These are phyloP conservation scores for Ambastaia sidthimunki DNA, from an alignment of 2,797 vertebrate genomes.

Conservation along the genomic window DNA sequence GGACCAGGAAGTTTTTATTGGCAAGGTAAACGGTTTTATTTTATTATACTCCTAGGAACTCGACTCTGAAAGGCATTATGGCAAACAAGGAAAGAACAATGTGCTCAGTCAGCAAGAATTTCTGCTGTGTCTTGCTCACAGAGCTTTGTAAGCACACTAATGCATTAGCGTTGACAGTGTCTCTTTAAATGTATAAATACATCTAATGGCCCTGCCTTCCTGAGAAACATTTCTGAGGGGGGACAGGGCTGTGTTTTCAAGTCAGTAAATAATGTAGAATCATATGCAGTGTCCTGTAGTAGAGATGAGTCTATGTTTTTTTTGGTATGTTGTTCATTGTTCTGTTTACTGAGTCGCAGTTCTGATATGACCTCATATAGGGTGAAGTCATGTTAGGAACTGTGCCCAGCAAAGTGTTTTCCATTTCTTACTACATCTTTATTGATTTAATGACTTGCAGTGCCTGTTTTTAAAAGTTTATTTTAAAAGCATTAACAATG, in stretches of 20 bases:
- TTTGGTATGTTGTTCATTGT: neutral
- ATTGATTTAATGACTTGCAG: conserved; percentile 24
- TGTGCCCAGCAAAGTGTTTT: conserved; percentile 23
- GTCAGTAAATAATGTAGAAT: conserved; percentile 21
- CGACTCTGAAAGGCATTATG: neutral
- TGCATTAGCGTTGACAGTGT: neutral
- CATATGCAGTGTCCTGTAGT: conserved; percentile 4
- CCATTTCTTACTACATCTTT: conserved; percentile 4
- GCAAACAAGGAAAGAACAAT: conserved; percentile 16
- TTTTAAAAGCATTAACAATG: conserved; percentile 3
- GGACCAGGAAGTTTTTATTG: conserved; percentile 98
- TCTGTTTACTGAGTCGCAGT: neutral
- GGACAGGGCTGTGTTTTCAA: neutral
- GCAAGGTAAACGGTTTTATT: conserved; percentile 84
- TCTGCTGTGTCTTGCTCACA: neutral
- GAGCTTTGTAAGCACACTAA: neutral
- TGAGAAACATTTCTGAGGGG: neutral
- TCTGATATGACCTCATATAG: conserved; percentile 28
- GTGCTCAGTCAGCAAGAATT: conserved; percentile 8
- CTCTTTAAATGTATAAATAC: neutral
- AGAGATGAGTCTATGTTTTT: neutral
- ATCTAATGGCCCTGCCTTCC: neutral
- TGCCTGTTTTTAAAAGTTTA: conserved; percentile 8
- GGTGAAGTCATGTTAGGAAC: neutral
- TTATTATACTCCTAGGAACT: conserved; percentile 10